A percentile compares a stretch with the other conserved stretches of the same genome.
Evolutionary conservation across 2,888 invertebrate species (phyloP).

Genomic region (Argyresthia goedartella): DNA sequence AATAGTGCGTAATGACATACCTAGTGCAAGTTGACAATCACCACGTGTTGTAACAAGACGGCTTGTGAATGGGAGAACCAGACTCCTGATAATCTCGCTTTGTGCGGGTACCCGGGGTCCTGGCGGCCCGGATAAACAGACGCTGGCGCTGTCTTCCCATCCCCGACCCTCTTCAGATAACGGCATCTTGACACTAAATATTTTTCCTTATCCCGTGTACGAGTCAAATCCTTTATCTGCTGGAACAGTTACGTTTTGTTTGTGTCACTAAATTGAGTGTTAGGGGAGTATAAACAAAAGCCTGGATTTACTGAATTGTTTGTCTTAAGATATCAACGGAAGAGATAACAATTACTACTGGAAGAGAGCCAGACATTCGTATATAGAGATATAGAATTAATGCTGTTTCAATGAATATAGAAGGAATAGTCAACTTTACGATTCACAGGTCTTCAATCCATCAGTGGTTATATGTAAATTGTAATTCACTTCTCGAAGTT

Average conservation of each 20-base stretch:
- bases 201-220: constrained; percentile 47
- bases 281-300: too few species aligned
- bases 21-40: constrained; percentile 46
- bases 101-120: constrained; percentile 35
- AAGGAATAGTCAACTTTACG: too few species aligned
- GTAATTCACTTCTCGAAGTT: too few species aligned
- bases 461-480: too few species aligned
- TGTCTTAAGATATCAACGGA: too few species aligned
- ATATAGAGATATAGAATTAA: too few species aligned
- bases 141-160: constrained; percentile 18
- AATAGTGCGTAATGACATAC: constrained; percentile 26
- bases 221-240: constrained; percentile 26
- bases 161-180: constrained; percentile 33
- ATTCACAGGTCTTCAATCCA: too few species aligned
- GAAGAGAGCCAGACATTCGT: too few species aligned
- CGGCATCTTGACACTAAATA: constrained; percentile 44
- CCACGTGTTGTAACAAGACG: constrained; percentile 39
- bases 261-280: too few species aligned
- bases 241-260: constrained; percentile 15
- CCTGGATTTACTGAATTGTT: too few species aligned
- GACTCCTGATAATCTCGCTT: constrained; percentile 53
- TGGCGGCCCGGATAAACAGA: constrained; percentile 33
- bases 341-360: too few species aligned
- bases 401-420: too few species aligned
- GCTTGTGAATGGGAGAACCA: constrained; percentile 18